A percentile compares a stretch with the other conserved stretches of the same genome.
These are phyloP conservation scores for Bos javanicus DNA, from an alignment of 2,113 vertebrate species.

Conservation along the genomic window DNA sequence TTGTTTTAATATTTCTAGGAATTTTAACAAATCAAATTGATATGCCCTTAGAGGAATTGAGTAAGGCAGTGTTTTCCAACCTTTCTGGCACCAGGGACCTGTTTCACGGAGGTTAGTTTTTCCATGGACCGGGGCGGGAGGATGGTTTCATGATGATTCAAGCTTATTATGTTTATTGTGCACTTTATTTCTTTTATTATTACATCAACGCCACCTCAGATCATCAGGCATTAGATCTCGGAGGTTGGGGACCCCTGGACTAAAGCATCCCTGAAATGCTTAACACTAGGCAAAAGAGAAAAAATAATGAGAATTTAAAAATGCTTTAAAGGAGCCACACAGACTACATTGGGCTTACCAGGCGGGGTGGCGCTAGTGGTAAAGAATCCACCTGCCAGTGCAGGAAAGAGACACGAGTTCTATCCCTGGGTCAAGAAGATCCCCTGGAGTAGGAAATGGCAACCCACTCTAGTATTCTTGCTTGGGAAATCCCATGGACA, in stretches of 20 bases:
- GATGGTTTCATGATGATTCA: not conserved
- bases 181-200: not conserved
- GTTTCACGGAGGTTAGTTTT: not conserved
- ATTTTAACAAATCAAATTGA: not conserved
- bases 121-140: not conserved
- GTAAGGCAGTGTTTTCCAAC: not conserved
- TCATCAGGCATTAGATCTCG: not conserved
- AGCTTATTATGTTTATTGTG: not conserved
- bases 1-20: not conserved
- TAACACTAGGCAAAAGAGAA: slow-evolving; percentile 3
- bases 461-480: not conserved
- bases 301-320: not conserved
- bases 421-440: not conserved
- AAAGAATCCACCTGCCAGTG: not conserved
- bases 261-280: not conserved
- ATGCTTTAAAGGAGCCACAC: not conserved
- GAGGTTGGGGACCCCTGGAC: not conserved
- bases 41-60: not conserved
- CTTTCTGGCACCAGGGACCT: not conserved
- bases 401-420: not conserved
- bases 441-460: not conserved
- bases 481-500: not conserved
- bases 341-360: not conserved
- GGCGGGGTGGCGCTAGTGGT: not conserved
- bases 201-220: not conserved